These are phyloP conservation scores for Regulus satrapa DNA, from an alignment of 2,113 vertebrate species.

Conservation along the genomic window DNA sequence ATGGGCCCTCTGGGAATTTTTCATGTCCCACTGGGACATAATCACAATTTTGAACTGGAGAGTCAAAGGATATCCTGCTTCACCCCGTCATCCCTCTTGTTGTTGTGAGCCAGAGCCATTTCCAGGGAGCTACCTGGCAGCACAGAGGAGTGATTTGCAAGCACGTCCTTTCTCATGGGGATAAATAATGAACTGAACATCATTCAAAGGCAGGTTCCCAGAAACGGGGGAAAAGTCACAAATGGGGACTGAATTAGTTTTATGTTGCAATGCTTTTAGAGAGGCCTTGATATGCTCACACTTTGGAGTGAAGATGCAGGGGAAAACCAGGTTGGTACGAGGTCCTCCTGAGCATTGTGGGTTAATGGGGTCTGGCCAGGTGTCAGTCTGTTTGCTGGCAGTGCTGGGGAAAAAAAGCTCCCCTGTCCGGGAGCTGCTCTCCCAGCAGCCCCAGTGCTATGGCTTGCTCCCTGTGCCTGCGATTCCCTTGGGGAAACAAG, in stretches of 20 bases:
- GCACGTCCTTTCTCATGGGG: rapidly evolving
- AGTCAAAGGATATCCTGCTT: not conserved
- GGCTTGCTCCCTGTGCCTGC: not conserved
- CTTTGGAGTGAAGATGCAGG: rapidly evolving
- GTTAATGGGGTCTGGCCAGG: rapidly evolving
- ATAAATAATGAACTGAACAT: not conserved
- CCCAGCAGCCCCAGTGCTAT: rapidly evolving
- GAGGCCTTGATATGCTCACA: not conserved
- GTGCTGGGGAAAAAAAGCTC: not conserved
- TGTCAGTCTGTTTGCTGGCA: rapidly evolving
- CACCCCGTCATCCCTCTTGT: not conserved
- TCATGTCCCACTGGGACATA: not conserved
- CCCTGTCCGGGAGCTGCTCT: rapidly evolving
- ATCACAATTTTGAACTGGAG: not conserved
- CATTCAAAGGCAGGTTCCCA: not conserved
- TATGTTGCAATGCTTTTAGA: not conserved
- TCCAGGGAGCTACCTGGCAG: not conserved
- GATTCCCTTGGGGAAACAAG: not conserved
- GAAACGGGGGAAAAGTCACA: rapidly evolving
- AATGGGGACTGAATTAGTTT: not conserved
- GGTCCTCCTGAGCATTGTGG: not conserved
- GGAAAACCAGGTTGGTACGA: rapidly evolving
- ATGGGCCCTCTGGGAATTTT: not conserved
- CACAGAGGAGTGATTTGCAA: not conserved
- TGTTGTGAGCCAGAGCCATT: not conserved